Percentiles rank a stretch among this genome's conserved stretches.
phyloP scores from a whole-genome alignment of 2,888 invertebrate species.

The Sminthurinus aureus region DNA sequence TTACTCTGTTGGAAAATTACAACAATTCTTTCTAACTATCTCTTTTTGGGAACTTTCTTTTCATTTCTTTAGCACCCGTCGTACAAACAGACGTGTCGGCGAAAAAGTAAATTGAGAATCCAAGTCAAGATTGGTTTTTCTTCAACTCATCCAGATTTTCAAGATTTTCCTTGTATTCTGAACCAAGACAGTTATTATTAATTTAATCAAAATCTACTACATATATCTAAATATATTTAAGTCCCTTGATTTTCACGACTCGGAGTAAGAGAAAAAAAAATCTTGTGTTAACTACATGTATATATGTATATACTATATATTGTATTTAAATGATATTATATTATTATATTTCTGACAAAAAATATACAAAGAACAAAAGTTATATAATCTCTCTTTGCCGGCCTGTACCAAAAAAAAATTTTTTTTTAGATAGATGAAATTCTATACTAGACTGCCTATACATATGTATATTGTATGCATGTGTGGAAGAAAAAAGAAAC shows the following conservation, averaged over 20 bases:
- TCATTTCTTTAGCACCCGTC: constrained; percentile 9
- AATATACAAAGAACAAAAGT: constrained; percentile 15
- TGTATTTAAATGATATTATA: background rate
- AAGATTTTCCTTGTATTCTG: constrained; percentile 35
- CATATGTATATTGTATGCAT: background rate
- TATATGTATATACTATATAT: background rate
- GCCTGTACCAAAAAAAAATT: constrained; percentile 44
- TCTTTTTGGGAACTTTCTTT: constrained; percentile 22
- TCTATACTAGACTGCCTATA: background rate
- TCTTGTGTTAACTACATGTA: constrained; percentile 22
- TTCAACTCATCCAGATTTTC: constrained; percentile 28
- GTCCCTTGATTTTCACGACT: constrained; percentile 29
- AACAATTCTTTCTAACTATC: too few relatives aligned
- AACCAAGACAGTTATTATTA: constrained; percentile 15
- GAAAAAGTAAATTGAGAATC: constrained; percentile 29
- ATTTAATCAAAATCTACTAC: constrained; percentile 17
- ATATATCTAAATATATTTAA: background rate
- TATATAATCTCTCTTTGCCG: constrained; percentile 28
- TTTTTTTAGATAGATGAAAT: constrained; percentile 35
- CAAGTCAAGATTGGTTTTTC: constrained; percentile 28
- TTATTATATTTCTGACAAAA: constrained; percentile 17
- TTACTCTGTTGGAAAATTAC: too few relatives aligned
- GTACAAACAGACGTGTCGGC: constrained; percentile 22
- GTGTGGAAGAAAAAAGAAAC: background rate
- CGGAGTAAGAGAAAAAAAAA: background rate